Evolutionary conservation across 2,113 vertebrate genomes (phyloP).

Genomic region (rabbit (Oryctolagus cuniculus)): DNA sequence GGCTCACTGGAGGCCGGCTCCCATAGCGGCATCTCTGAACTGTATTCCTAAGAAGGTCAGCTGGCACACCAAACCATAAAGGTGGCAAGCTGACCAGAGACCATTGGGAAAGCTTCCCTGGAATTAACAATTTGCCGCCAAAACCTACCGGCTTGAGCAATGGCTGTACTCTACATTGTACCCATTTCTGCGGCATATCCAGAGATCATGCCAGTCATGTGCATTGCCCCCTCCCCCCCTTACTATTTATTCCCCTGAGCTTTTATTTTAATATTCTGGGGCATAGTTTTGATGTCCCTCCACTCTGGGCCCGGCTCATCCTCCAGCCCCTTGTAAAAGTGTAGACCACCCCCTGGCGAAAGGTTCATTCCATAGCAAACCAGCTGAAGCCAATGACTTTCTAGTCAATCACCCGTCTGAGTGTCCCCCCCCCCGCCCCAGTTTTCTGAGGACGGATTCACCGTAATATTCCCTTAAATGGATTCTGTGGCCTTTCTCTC

Average conservation of each 20-base stretch:
- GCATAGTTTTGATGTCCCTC: background rate
- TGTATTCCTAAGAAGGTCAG: background rate
- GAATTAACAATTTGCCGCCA: background rate
- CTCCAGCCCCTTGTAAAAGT: conserved; percentile 42
- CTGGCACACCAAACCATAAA: background rate
- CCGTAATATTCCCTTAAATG: conserved; percentile 31
- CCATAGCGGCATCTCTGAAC: background rate
- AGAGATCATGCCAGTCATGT: background rate
- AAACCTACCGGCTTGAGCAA: background rate
- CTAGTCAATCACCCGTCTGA: conserved; percentile 59
- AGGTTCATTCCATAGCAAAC: conserved; percentile 49
- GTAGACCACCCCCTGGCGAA: conserved; percentile 55
- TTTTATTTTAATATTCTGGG: conserved; percentile 68
- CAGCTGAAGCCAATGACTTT: conserved; percentile 62
- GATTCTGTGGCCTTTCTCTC: conserved; percentile 80
- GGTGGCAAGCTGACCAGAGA: background rate
- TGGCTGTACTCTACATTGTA: background rate
- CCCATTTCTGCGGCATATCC: background rate
- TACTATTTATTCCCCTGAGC: background rate
- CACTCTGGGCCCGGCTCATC: background rate
- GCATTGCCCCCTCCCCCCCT: background rate
- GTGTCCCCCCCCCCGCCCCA: conserved; percentile 35
- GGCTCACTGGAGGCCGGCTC: background rate
- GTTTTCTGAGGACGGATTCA: conserved; percentile 58
- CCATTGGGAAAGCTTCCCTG: background rate